Conservation (phyloP, 1,140 invertebrate species). For the Drosophila aff. region DNA sequence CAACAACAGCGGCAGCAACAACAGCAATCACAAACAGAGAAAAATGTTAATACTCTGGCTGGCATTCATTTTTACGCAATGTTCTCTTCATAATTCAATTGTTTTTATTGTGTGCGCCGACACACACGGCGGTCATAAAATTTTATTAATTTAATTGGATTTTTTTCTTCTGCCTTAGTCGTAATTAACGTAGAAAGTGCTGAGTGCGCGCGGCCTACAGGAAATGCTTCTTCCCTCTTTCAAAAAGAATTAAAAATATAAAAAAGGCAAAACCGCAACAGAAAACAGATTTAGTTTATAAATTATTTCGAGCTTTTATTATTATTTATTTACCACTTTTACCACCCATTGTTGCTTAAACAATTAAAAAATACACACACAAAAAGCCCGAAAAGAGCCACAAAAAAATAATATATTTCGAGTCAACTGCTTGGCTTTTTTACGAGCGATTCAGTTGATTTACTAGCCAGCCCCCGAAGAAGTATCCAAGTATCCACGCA, state of each 20-base stretch:
- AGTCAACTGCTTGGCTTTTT: slow-evolving; percentile 71
- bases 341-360: slow-evolving; percentile 84
- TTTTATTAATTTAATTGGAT: slow-evolving; percentile 78
- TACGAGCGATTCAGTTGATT: slow-evolving; percentile 81
- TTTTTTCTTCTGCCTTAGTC: slow-evolving; percentile 54
- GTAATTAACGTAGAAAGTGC: slow-evolving; percentile 66
- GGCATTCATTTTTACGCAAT: slow-evolving; percentile 64
- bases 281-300: slow-evolving; percentile 67
- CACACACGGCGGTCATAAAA: slow-evolving; percentile 64
- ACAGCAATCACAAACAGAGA: slow-evolving; percentile 38
- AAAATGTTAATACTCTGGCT: slow-evolving; percentile 50
- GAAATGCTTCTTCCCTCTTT: slow-evolving; percentile 62
- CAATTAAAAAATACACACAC: slow-evolving; percentile 70
- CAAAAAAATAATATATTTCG: slow-evolving; percentile 50
- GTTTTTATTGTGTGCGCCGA: slow-evolving; percentile 65
- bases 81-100: slow-evolving; percentile 80
- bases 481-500: slow-evolving; percentile 14
- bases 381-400: slow-evolving; percentile 37
- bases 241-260: slow-evolving; percentile 1
- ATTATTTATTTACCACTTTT: slow-evolving; percentile 80
- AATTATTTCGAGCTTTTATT: slow-evolving; percentile 68
- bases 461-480: slow-evolving; percentile 74
- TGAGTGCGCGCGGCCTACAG: slow-evolving; percentile 42
- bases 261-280: slow-evolving; percentile 12
- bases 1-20: slow-evolving; percentile 26